Base-by-base conservation (phyloP, 2,888 invertebrate species). In the Gymnocheta viridis region DNA sequence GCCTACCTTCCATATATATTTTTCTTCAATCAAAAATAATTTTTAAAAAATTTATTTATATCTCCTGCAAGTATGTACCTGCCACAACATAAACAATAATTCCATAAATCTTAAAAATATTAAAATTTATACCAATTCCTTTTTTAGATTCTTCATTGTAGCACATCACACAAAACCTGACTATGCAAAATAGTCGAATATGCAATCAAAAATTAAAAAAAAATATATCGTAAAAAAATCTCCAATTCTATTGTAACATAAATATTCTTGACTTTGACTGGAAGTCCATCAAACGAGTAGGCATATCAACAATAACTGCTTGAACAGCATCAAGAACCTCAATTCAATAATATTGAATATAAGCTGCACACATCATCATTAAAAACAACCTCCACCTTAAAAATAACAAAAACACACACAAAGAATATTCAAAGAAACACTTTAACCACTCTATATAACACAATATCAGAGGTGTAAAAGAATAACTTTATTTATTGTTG, bases 1-100 rank as follows among this genome's bases (percentile, higher is more conserved):
- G 47, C 51, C 35, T 44, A 14, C 10, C 49, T 69, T 60, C 38
- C 12, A 22, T 47, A 54, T 17, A 35, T 17, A 12, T 22, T 58
- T 58, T 35, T 32, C 10, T 35, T 32, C 41, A 51, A 51, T 69
- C 49, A 60, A 60, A 78, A 56, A 41, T 35, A 14, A 14, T 24
- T 73, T 49, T 38, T 35, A 12, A 35, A 67, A 62, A 69, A 67
- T 54, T 74, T 80, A 80, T 80, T 80, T 81, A 81, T 81, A 81
- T 81, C 81, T 60, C 49, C 29, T 44, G 74, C 62, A 84, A 86
- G 87, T 90, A 88, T 91, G 91, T 91, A 90, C 90, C 90, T 90
- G 91, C 90, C 91, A 91, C 88, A 89, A 89, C 87, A 88, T 87
- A 87, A 88, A 89, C 89, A 88, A 90, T 89, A 90, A 90, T 89